phyloP scores from a whole-genome alignment of 2,888 invertebrate genomes.

The Pollenia angustigena region DNA sequence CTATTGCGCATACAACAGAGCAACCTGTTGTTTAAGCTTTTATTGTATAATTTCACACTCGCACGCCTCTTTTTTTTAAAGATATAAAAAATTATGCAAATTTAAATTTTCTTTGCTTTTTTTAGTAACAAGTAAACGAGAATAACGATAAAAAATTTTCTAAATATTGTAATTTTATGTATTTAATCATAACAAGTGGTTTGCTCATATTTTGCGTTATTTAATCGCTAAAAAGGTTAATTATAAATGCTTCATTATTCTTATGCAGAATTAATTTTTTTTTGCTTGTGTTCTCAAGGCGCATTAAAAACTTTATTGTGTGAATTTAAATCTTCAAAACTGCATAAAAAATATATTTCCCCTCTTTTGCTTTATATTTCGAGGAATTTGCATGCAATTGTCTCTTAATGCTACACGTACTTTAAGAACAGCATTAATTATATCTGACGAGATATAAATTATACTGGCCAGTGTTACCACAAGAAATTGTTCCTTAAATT shows the following conservation, averaged over 20 bases:
- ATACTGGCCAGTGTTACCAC: no score
- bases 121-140: constrained; percentile 46
- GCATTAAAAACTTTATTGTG: constrained; percentile 21
- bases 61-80: constrained; percentile 66
- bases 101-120: constrained; percentile 32
- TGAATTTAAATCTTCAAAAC: constrained; percentile 19
- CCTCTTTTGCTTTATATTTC: constrained; percentile 29
- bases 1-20: neutral
- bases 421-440: constrained; percentile 50
- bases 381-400: constrained; percentile 67
- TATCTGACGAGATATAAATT: neutral
- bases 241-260: constrained; percentile 56
- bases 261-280: neutral
- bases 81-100: constrained; percentile 66
- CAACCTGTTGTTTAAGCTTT: constrained; percentile 50
- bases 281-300: constrained; percentile 24
- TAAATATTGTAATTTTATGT: constrained; percentile 69
- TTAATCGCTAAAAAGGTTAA: constrained; percentile 56
- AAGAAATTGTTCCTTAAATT: no score
- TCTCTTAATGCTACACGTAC: constrained; percentile 8
- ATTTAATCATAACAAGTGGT: constrained; percentile 65
- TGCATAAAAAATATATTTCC: neutral
- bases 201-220: constrained; percentile 22
- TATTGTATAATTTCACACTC: constrained; percentile 71
- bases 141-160: constrained; percentile 43